Base-by-base conservation (phyloP, 2,888 invertebrate species). In the Agapostemon virescens region DNA sequence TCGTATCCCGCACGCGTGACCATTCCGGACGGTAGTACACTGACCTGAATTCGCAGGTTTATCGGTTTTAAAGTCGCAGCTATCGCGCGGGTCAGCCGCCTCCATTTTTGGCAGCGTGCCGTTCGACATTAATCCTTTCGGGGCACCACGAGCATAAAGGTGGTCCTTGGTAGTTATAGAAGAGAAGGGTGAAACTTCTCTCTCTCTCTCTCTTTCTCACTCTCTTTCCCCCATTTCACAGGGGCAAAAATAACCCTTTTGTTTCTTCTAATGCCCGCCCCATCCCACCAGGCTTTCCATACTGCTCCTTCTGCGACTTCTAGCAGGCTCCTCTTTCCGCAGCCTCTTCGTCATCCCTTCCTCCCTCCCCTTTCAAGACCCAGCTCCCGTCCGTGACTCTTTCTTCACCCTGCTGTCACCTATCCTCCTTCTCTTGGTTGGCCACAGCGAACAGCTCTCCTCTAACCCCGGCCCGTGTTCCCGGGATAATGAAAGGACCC, bases 61-160 rank as follows among this genome's bases (percentile, higher is more conserved):
- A 79, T 72, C 30, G 72, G 72, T 69, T 61, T 73, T 49, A 77
- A 85, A 78, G 79, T 64, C 52, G 38, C 30, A 49, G 77, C 81
- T 84, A 84, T 85, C 85, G 85, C 84, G 79, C 84, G 84, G 89
- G 89, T 89, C 88, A 89, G 89, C 85, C 88, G 85, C 86, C 85
- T n/a, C 86, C 83, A 87, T 88, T 90, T 90, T 90, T 91, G 91
- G 90, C 90, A 90, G 81, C 76, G 82, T 88, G 90, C 91, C 91
- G 88, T 80, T 85, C 82, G 88, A 88, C 90, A 89, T 90, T 91
- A 91, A 91, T 91, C 91, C 91, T 89, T 80, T 30, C n/a, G 49
- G 78, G 86, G 83, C 87, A 83, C 81, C 84, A 82, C 82, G 83
- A 81, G 76, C 85, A 85, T 83, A 87, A 87, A 87, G 85, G 85